Evolutionary conservation across 2,797 vertebrate genomes (phyloP).

Genomic region (Microcaecilia unicolor): DNA sequence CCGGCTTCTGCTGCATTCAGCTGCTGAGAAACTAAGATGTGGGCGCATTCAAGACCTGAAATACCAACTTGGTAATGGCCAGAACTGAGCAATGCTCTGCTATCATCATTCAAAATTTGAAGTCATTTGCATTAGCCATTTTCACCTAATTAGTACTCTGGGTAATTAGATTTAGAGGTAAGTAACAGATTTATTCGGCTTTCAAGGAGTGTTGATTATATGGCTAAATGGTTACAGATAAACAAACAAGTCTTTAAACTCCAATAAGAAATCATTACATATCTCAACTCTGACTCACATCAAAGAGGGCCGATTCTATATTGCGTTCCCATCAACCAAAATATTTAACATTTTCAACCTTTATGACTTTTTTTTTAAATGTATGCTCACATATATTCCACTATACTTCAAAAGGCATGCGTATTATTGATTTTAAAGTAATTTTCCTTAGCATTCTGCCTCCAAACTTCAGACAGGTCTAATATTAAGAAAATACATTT

Average conservation of each 20-base stretch:
- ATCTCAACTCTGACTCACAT: conserved; percentile 9
- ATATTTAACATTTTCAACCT: too few relatives aligned
- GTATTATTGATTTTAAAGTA: too few relatives aligned
- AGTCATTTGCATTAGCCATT: conserved; percentile 54
- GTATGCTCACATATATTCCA: too few relatives aligned
- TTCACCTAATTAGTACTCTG: conserved; percentile 73
- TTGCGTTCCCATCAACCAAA: too few relatives aligned
- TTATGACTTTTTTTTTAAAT: too few relatives aligned
- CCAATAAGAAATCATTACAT: conserved; percentile 33
- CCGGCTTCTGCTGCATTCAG: conserved; percentile 55
- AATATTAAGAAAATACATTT: too few relatives aligned
- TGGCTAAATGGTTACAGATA: conserved; percentile 46
- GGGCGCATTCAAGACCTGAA: conserved; percentile 47
- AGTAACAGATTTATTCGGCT: conserved; percentile 60
- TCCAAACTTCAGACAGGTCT: too few relatives aligned
- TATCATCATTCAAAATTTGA: conserved; percentile 38
- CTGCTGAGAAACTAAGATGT: conserved; percentile 24
- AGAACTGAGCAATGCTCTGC: conserved; percentile 31
- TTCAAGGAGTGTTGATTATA: conserved; percentile 66
- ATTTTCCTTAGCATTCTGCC: too few relatives aligned
- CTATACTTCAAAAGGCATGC: too few relatives aligned
- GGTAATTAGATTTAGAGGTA: conserved; percentile 85
- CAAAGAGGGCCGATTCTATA: too few relatives aligned
- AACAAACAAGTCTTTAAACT: conserved; percentile 64
- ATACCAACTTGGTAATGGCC: conserved; percentile 44